Evolutionary conservation across 1,140 invertebrate species (phyloP).

Genomic region (Lasioglossum baleicum): DNA sequence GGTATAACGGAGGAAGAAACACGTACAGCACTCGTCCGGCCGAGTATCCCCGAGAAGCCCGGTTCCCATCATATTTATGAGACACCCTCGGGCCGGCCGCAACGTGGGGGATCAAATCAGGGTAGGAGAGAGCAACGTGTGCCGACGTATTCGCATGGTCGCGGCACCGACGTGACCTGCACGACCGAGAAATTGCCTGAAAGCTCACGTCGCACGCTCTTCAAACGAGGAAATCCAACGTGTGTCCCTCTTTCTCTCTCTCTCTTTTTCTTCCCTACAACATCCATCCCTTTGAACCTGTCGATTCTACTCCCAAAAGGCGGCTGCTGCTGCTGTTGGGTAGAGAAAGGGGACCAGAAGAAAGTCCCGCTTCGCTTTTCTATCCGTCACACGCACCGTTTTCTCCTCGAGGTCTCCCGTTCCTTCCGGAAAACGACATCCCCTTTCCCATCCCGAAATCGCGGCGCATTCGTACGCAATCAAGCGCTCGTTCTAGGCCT

Average conservation of each 20-base stretch:
- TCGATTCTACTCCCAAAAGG: slow-evolving; percentile 32
- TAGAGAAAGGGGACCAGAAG: background rate
- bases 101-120: slow-evolving; percentile 30
- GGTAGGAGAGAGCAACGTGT: slow-evolving; percentile 2
- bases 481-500: slow-evolving; percentile 47
- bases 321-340: too few species aligned
- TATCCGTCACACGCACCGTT: slow-evolving; percentile 10
- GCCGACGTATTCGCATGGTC: slow-evolving; percentile 39
- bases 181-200: slow-evolving; percentile 51
- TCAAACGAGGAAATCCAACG: slow-evolving; percentile 49
- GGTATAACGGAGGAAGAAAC: slow-evolving; percentile 17
- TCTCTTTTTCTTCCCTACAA: background rate
- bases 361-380: slow-evolving; percentile 23
- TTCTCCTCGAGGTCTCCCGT: background rate
- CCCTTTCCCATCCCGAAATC: slow-evolving; percentile 53
- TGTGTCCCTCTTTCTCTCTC: too few species aligned
- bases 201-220: slow-evolving; percentile 52
- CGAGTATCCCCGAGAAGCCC: slow-evolving; percentile 18
- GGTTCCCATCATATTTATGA: slow-evolving; percentile 38
- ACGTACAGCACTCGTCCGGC: background rate
- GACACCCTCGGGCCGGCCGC: background rate
- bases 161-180: slow-evolving; percentile 47
- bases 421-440: slow-evolving; percentile 5
- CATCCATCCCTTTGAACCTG: slow-evolving; percentile 52
- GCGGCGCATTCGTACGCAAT: slow-evolving; percentile 66